phyloP scores from a whole-genome alignment of 1,140 invertebrate species.

The Metopolophium dirhodum region DNA sequence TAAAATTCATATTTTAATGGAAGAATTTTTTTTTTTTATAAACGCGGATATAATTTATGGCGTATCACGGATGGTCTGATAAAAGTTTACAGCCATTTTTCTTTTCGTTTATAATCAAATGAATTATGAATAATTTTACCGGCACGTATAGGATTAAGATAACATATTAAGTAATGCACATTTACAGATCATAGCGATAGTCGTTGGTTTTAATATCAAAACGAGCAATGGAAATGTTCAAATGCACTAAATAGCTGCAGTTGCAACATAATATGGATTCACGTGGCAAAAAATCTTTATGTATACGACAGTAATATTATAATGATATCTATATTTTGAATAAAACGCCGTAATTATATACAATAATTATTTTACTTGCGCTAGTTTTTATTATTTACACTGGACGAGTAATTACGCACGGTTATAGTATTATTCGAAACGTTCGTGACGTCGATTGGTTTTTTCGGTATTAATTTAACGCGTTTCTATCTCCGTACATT shows the following conservation, averaged over 20 bases:
- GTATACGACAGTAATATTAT: too few species aligned
- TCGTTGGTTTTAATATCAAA: not conserved
- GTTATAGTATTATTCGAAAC: not conserved
- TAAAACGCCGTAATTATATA: not conserved
- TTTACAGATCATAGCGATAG: not conserved
- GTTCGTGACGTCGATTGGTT: not conserved
- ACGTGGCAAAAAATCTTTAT: not conserved
- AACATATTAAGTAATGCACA: not conserved
- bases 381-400: not conserved
- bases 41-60: not conserved
- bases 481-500: not conserved
- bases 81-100: not conserved
- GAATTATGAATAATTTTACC: slow-evolving; percentile 7
- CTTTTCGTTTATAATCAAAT: not conserved
- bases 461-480: not conserved
- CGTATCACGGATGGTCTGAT: not conserved
- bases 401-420: not conserved
- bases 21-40: not conserved
- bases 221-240: not conserved
- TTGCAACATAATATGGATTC: not conserved
- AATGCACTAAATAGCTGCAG: not conserved
- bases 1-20: slow-evolving; percentile 22
- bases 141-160: not conserved
- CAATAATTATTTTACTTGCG: not conserved
- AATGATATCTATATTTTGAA: not conserved